A percentile compares a stretch with the other conserved stretches of the same genome.
phyloP scores from a whole-genome alignment of 2,888 invertebrate species.

The Stenichneumon culpator region DNA sequence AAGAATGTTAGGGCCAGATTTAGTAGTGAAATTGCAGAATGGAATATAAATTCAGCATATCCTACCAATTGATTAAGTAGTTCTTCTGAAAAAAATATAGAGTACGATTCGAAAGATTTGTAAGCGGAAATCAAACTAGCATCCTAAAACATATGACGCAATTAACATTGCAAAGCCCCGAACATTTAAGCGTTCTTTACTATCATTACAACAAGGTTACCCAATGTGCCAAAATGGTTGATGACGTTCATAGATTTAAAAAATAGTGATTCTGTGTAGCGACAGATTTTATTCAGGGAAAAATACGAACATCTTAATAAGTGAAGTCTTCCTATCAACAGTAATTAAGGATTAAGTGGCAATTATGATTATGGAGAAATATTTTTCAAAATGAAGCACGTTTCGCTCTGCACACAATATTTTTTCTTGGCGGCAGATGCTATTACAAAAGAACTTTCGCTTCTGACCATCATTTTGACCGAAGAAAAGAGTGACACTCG shows the following conservation, averaged over 20 bases:
- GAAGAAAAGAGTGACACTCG: not conserved
- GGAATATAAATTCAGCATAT: too few species aligned
- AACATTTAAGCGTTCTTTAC: too few species aligned
- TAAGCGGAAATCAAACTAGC: too few species aligned
- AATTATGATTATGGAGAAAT: not conserved
- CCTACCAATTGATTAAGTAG: too few species aligned
- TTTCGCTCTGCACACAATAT: not conserved
- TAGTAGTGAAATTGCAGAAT: too few species aligned
- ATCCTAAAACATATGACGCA: too few species aligned
- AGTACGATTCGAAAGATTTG: too few species aligned
- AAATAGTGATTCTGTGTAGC: not conserved
- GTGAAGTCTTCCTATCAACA: not conserved
- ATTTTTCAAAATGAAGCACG: not conserved
- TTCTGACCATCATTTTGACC: not conserved
- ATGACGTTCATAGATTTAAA: not conserved
- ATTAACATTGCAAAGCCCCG: too few species aligned
- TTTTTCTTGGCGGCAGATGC: not conserved
- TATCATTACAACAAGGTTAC: too few species aligned
- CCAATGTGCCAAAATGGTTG: not conserved
- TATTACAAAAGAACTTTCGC: not conserved
- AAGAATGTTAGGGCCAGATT: not conserved
- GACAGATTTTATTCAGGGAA: not conserved
- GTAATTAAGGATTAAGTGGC: not conserved
- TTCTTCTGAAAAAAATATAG: too few species aligned
- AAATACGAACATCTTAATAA: not conserved